These are phyloP conservation scores for Nemapogon koenigi DNA, from an alignment of 2,888 invertebrate species.

Conservation along the genomic window DNA sequence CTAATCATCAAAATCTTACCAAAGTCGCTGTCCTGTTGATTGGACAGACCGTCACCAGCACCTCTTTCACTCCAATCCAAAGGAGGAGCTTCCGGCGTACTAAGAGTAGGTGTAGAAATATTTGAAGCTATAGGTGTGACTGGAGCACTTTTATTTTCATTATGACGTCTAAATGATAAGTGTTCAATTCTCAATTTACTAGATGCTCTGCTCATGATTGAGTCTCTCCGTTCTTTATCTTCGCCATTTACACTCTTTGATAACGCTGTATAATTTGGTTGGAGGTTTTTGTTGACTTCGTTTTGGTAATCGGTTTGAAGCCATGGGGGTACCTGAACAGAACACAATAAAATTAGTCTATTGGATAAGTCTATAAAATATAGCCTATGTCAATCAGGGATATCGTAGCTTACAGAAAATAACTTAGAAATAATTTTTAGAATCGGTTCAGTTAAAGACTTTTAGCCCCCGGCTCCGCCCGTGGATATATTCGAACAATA, in stretches of 20 bases:
- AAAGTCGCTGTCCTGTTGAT: constrained; percentile 87
- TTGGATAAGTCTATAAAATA: too few species aligned
- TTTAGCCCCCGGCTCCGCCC: too few species aligned
- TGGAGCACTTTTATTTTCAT: constrained; percentile 38
- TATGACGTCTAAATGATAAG: constrained; percentile 39
- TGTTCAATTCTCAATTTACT: constrained; percentile 53
- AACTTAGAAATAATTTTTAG: too few species aligned
- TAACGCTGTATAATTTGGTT: constrained; percentile 49
- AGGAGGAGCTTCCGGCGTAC: constrained; percentile 48
- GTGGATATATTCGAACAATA: too few species aligned
- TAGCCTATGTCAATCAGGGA: too few species aligned
- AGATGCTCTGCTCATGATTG: constrained; percentile 53
- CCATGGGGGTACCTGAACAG: constrained; percentile 75
- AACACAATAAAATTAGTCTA: too few species aligned
- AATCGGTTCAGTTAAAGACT: too few species aligned
- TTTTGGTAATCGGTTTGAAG: constrained; percentile 69
- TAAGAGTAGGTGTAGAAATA: constrained; percentile 28
- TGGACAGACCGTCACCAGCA: constrained; percentile 83
- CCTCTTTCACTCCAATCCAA: constrained; percentile 78
- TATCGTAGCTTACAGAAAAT: too few species aligned
- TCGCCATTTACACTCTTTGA: constrained; percentile 45
- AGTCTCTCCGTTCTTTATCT: constrained; percentile 45
- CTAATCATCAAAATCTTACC: constrained; percentile 48
- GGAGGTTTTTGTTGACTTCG: constrained; percentile 56
- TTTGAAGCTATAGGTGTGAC: constrained; percentile 34